Evolutionary conservation across 2,797 vertebrate genomes (phyloP).

Genomic region (Zenarchopterus dispar): DNA sequence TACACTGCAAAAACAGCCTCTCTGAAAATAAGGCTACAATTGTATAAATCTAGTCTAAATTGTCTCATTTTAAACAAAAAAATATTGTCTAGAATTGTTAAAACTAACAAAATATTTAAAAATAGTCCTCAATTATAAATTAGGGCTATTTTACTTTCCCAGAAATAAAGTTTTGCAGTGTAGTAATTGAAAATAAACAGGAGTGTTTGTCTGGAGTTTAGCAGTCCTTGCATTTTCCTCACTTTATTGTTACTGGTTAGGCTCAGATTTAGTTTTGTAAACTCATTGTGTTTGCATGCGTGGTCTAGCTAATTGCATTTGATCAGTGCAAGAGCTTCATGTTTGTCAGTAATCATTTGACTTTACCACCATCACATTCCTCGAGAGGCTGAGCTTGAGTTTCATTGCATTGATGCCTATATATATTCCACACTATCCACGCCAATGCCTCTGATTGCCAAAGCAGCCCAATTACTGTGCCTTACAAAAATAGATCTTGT

Average conservation of each 20-base stretch:
- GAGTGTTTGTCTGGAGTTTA: slow-evolving; percentile 35
- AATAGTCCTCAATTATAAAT: too few species aligned
- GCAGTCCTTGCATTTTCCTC: slow-evolving; percentile 27
- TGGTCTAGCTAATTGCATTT: slow-evolving; percentile 50
- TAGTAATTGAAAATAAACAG: not conserved
- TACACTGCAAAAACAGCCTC: not conserved
- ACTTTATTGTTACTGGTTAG: slow-evolving; percentile 16
- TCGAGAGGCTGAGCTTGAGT: slow-evolving; percentile 34
- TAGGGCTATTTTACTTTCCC: too few species aligned
- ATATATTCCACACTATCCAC: slow-evolving; percentile 34
- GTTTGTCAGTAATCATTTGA: slow-evolving; percentile 46
- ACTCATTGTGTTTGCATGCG: slow-evolving; percentile 26
- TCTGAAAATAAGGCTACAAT: too few species aligned
- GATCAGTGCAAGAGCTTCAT: slow-evolving; percentile 35
- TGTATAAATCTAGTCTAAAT: too few species aligned
- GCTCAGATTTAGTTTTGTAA: slow-evolving; percentile 41
- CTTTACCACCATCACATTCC: slow-evolving; percentile 51
- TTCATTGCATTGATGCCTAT: slow-evolving; percentile 33
- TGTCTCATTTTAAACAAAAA: too few species aligned
- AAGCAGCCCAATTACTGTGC: slow-evolving; percentile 14
- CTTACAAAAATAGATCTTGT: slow-evolving; percentile 30
- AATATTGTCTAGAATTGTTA: too few species aligned
- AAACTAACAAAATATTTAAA: too few species aligned
- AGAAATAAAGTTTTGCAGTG: too few species aligned
- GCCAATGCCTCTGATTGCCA: slow-evolving; percentile 9